phyloP scores from a whole-genome alignment of 2,888 invertebrate species.

The Eubasilissa splendida region DNA sequence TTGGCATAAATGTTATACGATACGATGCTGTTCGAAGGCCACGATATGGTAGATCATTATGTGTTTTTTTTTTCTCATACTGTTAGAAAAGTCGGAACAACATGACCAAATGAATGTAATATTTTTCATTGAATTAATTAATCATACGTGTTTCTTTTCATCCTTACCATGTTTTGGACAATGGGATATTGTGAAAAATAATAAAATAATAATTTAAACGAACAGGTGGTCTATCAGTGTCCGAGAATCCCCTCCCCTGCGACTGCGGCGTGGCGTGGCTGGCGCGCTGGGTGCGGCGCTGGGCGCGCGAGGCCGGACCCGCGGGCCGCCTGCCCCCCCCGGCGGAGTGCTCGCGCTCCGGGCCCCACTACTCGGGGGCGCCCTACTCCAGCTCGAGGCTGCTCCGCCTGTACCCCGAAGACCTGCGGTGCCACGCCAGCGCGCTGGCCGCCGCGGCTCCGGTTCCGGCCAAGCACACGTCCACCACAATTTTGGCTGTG shows the following conservation, averaged over 20 bases:
- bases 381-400: conserved; percentile 78
- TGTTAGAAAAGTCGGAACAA: too few relatives aligned
- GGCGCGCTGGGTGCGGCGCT: conserved; percentile 90
- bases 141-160: too few relatives aligned
- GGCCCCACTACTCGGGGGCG: conserved; percentile 56
- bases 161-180: too few relatives aligned
- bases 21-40: too few relatives aligned
- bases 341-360: conserved; percentile 72
- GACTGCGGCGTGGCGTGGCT: conserved; percentile 93
- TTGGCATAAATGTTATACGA: too few relatives aligned
- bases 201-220: neutral
- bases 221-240: conserved; percentile 85
- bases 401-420: conserved; percentile 83
- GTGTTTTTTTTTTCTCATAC: too few relatives aligned
- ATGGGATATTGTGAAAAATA: too few relatives aligned
- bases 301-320: conserved; percentile 86
- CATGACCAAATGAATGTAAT: too few relatives aligned
- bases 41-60: too few relatives aligned
- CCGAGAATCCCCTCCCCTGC: conserved; percentile 88
- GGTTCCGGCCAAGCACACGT: conserved; percentile 27
- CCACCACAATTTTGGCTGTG: conserved; percentile 6
- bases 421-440: conserved; percentile 88
- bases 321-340: conserved; percentile 65
- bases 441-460: conserved; percentile 80
- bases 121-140: too few relatives aligned